Evolutionary conservation across 2,113 vertebrate species (phyloP).

Genomic region (Elachura formosa): DNA sequence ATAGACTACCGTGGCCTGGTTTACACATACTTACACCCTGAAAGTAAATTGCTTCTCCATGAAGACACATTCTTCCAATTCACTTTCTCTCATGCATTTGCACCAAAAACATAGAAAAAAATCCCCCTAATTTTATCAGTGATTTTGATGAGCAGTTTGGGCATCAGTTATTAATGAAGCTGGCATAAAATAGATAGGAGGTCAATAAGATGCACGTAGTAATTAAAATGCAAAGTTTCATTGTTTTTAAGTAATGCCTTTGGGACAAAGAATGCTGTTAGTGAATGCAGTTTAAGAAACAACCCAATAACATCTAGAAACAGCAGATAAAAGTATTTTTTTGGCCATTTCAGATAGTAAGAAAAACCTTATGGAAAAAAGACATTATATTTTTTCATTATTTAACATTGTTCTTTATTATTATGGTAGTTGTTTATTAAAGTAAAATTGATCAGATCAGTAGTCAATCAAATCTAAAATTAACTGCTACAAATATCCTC

Average conservation of each 20-base stretch:
- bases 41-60: background rate
- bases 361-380: background rate
- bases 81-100: background rate
- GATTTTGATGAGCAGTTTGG: slow-evolving; percentile 11
- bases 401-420: background rate
- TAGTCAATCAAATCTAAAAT: background rate
- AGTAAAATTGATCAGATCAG: background rate
- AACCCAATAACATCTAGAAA: slow-evolving; percentile 11
- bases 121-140: background rate
- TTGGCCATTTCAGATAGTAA: background rate
- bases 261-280: background rate
- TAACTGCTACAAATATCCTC: background rate
- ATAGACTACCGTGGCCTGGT: background rate
- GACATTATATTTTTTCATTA: background rate
- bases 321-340: slow-evolving; percentile 30
- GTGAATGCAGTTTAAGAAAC: background rate
- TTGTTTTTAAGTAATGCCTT: slow-evolving; percentile 45
- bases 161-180: slow-evolving; percentile 30
- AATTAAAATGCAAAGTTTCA: slow-evolving; percentile 52
- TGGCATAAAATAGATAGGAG: slow-evolving; percentile 14
- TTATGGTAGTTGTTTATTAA: background rate
- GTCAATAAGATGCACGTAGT: slow-evolving; percentile 5
- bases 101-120: background rate
- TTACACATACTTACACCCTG: background rate
- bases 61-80: background rate